Conservation (phyloP, 2,797 vertebrate species). For the Adrianichthys oophorus region DNA sequence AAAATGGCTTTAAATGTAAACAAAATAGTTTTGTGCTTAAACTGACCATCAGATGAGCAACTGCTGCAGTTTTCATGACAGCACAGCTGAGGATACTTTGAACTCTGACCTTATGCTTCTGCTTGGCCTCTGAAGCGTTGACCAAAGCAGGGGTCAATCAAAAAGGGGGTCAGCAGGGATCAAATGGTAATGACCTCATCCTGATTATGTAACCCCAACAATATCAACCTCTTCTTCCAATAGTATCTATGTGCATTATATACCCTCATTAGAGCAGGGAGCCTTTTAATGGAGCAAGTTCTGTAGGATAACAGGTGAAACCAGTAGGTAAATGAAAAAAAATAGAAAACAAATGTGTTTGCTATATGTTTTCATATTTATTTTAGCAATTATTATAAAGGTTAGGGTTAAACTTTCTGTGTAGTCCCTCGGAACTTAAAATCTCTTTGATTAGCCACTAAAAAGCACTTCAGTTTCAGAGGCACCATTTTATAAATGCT, state of each 20-base stretch:
- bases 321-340: conserved; percentile 3
- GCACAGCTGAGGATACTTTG: conserved; percentile 74
- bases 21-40: conserved; percentile 31
- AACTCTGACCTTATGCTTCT: conserved; percentile 68
- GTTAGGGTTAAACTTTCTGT: no score
- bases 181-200: conserved; percentile 69
- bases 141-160: conserved; percentile 72
- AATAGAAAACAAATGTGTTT: neutral
- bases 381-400: neutral
- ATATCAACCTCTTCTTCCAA: conserved; percentile 33
- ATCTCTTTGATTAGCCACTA: no score
- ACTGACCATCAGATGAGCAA: conserved; percentile 52
- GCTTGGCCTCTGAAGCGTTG: conserved; percentile 61
- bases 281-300: conserved; percentile 1
- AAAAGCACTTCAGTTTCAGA: no score
- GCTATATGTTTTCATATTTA: neutral
- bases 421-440: no score
- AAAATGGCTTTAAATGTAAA: conserved; percentile 23
- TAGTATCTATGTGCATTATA: conserved; percentile 43
- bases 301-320: neutral
- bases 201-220: conserved; percentile 57
- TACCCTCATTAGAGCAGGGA: conserved; percentile 60
- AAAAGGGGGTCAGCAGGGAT: conserved; percentile 64
- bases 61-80: conserved; percentile 66
- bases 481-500: no score